These are phyloP conservation scores for Calliphora vicina DNA, from an alignment of 1,140 invertebrate genomes.

Conservation along the genomic window DNA sequence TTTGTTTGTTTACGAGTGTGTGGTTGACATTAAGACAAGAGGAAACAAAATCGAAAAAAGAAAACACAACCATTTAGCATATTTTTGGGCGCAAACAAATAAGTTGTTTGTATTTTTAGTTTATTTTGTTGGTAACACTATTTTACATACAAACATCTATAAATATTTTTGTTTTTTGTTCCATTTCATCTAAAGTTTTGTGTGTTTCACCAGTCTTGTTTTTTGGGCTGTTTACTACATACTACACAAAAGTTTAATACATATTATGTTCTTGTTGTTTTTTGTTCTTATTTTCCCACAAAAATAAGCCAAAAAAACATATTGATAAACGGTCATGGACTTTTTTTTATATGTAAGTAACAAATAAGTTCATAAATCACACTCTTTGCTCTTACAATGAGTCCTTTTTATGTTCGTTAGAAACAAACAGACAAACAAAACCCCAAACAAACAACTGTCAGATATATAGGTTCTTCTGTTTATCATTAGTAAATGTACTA, in stretches of 20 bases:
- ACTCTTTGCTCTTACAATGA: slow-evolving; percentile 14
- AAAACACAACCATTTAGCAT: slow-evolving; percentile 25
- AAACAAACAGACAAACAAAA: background rate
- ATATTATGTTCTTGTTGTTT: background rate
- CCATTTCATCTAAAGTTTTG: background rate
- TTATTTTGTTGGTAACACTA: background rate
- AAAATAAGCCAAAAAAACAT: slow-evolving; percentile 8
- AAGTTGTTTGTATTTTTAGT: background rate
- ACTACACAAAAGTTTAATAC: background rate
- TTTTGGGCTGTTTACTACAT: background rate
- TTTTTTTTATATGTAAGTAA: background rate
- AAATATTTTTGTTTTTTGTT: background rate
- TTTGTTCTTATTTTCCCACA: background rate
- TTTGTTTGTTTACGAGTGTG: slow-evolving; percentile 17
- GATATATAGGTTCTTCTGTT: background rate
- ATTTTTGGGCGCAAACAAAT: slow-evolving; percentile 31
- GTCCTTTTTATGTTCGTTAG: background rate
- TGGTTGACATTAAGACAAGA: slow-evolving; percentile 13
- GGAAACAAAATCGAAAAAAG: background rate
- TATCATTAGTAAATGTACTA: background rate
- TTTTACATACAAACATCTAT: background rate
- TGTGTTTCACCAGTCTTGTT: background rate
- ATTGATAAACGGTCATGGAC: slow-evolving; percentile 25
- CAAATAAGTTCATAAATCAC: slow-evolving; percentile 34
- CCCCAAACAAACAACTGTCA: background rate